Conservation (phyloP, 2,888 invertebrate genomes). For the Argyra leucocephala region DNA sequence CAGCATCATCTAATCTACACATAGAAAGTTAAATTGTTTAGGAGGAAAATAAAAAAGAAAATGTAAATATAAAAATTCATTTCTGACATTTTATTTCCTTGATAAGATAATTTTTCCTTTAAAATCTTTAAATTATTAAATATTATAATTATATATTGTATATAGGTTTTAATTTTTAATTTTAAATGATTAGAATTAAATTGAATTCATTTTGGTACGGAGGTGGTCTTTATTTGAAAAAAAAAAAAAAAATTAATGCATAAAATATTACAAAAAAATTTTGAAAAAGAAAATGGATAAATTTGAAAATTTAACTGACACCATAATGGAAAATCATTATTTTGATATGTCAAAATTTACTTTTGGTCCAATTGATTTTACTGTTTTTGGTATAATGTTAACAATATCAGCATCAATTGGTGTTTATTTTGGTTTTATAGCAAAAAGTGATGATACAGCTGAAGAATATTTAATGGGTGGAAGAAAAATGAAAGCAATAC, state of each 20-base stretch:
- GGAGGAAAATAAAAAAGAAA: too few species aligned
- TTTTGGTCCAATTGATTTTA: constrained; percentile 43
- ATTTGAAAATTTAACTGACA: neutral
- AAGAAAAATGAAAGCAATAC: constrained; percentile 49
- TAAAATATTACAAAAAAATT: too few species aligned
- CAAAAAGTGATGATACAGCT: constrained; percentile 45
- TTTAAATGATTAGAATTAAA: neutral
- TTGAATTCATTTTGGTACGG: neutral
- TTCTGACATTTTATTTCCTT: neutral
- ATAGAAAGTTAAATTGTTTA: too few species aligned
- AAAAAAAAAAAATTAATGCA: neutral
- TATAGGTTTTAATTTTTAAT: neutral
- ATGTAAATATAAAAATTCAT: too few species aligned
- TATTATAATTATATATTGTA: neutral
- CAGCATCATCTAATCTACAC: too few species aligned
- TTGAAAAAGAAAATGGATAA: neutral
- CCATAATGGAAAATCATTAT: constrained; percentile 15
- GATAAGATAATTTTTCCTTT: neutral
- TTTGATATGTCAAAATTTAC: constrained; percentile 1
- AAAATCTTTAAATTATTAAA: neutral
- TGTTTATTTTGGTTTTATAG: constrained; percentile 48
- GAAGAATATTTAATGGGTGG: constrained; percentile 52
- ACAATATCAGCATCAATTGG: constrained; percentile 48
- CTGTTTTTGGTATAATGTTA: constrained; percentile 49
- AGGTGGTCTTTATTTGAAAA: neutral